A percentile compares a stretch with the other conserved stretches of the same genome.
These are phyloP conservation scores for Sterna hirundo DNA, from an alignment of 2,113 vertebrate genomes.

Conservation along the genomic window DNA sequence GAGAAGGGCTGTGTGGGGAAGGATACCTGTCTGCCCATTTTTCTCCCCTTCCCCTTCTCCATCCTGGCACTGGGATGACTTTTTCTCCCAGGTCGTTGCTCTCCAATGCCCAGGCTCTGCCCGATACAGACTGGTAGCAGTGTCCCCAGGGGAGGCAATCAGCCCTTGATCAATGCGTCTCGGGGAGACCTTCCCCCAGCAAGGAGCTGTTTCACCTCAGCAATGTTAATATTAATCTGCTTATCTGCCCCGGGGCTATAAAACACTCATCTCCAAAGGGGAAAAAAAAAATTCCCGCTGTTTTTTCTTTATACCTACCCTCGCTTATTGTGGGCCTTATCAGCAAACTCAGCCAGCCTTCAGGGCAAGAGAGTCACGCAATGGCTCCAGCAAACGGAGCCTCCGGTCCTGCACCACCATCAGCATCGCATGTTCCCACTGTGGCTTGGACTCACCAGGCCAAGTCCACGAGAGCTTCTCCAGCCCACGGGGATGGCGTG, in stretches of 20 bases:
- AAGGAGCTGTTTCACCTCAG: neutral
- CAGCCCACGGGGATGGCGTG: fast-evolving
- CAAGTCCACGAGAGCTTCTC: neutral
- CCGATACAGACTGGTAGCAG: neutral
- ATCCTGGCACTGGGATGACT: neutral
- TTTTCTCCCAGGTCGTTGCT: neutral
- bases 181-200: neutral
- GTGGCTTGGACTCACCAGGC: neutral
- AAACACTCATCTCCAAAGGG: neutral
- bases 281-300: neutral
- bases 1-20: neutral
- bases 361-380: neutral
- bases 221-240: neutral
- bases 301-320: neutral
- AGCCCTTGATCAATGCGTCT: neutral
- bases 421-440: fast-evolving
- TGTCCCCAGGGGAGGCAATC: neutral
- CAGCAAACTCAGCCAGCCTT: neutral
- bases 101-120: neutral
- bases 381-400: neutral
- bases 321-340: neutral
- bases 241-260: neutral
- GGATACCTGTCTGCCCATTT: fast-evolving
- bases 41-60: neutral
- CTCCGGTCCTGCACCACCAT: neutral